Conservation (phyloP, 1,140 invertebrate species). For the Scaptomyza pallida region DNA sequence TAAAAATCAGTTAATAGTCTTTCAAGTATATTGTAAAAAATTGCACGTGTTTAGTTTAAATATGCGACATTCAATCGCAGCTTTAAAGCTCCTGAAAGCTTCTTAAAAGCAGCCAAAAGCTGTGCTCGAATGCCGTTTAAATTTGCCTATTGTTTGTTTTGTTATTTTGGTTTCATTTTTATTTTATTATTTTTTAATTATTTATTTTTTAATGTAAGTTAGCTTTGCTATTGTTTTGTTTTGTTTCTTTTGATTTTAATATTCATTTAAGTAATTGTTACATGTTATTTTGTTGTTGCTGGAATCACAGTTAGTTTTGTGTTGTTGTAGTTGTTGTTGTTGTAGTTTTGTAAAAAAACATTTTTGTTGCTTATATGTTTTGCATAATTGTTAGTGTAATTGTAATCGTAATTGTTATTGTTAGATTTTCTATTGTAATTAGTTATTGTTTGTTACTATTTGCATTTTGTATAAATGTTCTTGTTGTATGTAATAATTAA, state of each 20-base stretch:
- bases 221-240: slow-evolving; percentile 69
- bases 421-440: slow-evolving; percentile 46
- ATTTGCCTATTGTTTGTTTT: slow-evolving; percentile 39
- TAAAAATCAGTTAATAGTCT: slow-evolving; percentile 28
- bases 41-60: slow-evolving; percentile 62
- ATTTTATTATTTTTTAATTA: neutral
- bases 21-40: slow-evolving; percentile 34
- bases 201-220: slow-evolving; percentile 27
- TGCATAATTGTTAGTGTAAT: slow-evolving; percentile 29
- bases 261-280: slow-evolving; percentile 37
- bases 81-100: neutral
- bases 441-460: slow-evolving; percentile 50
- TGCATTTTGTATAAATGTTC: slow-evolving; percentile 39
- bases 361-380: slow-evolving; percentile 34
- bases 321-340: slow-evolving; percentile 79
- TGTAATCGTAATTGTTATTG: slow-evolving; percentile 35
- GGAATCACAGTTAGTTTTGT: slow-evolving; percentile 82
- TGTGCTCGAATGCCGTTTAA: slow-evolving; percentile 14
- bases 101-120: neutral
- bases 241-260: slow-evolving; percentile 26
- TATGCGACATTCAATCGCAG: slow-evolving; percentile 13
- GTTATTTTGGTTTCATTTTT: neutral
- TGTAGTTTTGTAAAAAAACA: slow-evolving; percentile 57
- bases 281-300: slow-evolving; percentile 63
- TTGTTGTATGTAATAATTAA: slow-evolving; percentile 60